Evolutionary conservation across 2,113 vertebrate species (phyloP).

Genomic region (Microcebus tavaratra): DNA sequence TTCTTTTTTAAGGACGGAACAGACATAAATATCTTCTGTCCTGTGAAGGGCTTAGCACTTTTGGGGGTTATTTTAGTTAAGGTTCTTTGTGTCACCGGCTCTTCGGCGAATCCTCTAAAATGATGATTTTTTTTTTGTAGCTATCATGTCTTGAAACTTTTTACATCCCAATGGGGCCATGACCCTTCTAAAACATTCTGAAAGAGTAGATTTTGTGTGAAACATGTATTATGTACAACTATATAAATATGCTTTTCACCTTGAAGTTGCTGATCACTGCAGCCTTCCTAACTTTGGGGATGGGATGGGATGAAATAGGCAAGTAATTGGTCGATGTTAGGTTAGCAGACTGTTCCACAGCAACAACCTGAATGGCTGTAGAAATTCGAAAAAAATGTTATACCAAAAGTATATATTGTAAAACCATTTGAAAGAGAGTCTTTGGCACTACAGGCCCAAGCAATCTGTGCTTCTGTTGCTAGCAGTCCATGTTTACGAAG

Average conservation of each 20-base stretch:
- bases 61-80: background rate
- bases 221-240: background rate
- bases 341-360: background rate
- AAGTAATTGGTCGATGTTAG: background rate
- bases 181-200: background rate
- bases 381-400: background rate
- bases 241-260: background rate
- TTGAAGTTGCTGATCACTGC: background rate
- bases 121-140: background rate
- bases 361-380: background rate
- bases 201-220: background rate
- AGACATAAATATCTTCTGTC: background rate
- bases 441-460: background rate
- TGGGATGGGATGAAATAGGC: background rate
- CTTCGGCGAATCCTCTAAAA: background rate
- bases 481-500: background rate
- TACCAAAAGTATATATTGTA: background rate
- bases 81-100: background rate
- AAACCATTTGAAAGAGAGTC: constrained; percentile 32
- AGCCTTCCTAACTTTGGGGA: background rate
- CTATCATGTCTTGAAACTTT: background rate
- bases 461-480: constrained; percentile 1
- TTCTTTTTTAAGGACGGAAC: background rate
- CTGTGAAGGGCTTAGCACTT: background rate
- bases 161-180: background rate